Base-by-base conservation (phyloP, 2,113 vertebrate genomes). In the Amazona vittata region DNA sequence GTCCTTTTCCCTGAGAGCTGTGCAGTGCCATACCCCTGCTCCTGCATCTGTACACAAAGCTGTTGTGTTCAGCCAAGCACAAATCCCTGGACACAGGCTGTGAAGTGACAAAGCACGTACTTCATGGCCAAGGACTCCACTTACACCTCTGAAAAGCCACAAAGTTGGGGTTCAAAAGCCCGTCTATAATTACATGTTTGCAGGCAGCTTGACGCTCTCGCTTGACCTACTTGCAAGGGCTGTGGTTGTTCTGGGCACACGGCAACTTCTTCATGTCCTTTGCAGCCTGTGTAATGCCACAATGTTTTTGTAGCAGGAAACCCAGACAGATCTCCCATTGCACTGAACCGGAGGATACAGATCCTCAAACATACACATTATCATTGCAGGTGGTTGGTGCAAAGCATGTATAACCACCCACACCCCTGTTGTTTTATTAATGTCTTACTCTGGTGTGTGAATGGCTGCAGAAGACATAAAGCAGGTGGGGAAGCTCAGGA, bases 101-200 rank as follows among this genome's bases (percentile, higher is more conserved):
- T 12, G 37, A 62, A 87, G 75, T 9, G 79, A 92, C 77, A 86
- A 33, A 93, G 60, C 87, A 80, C 21, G 17, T 92, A 60, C 50
- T 46, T 81, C 46, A 55, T 46, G 35, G n/a, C 79, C 75, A 63
- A 25, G 22, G 64, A 75, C 87, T 94, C 84, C 63, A 87, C 49
- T 79, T 83, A 12, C 16, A 46, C n/a, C 82, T 90, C 75, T 59
- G 43, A 41, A 74, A 92, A 18, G 50, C 62, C 74, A 41, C 50
- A 29, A 16, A 94, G 49, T n/a, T 68, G 35, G 79, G 73, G 79
- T 88, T 91, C 82, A 93, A 93, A 94, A 76, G 35, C 67, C 70
- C 41, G 17, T 22, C 46, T 59, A 9, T 82, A 62, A 80, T n/a
- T 57, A 26, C 8, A 25, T 20, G 35, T 50, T 83, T 73, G 29